Percentiles rank a stretch among this genome's conserved stretches.
Conservation (phyloP, 2,797 vertebrate species). For the Enteromius unitaeniatus region DNA sequence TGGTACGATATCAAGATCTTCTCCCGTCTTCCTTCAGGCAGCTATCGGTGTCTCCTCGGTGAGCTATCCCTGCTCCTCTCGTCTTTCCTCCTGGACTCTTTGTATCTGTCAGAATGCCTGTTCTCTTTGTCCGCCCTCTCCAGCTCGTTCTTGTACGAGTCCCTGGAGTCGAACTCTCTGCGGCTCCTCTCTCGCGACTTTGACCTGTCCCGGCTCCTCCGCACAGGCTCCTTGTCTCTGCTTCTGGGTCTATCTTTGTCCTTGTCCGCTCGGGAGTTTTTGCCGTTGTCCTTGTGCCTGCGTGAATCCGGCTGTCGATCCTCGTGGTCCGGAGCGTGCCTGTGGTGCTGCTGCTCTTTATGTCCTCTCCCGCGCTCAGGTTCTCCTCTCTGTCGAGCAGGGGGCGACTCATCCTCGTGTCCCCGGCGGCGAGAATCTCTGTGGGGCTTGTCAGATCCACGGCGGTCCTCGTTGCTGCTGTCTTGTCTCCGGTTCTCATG, state of each 20-base stretch:
- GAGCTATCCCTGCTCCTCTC: conserved; percentile 74
- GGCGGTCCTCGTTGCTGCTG: conserved; percentile 66
- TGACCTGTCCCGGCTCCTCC: conserved; percentile 72
- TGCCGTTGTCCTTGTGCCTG: conserved; percentile 70
- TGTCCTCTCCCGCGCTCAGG: conserved; percentile 53
- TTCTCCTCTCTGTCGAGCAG: conserved; percentile 29
- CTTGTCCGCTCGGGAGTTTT: conserved; percentile 71
- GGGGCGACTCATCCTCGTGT: conserved; percentile 13
- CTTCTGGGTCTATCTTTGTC: conserved; percentile 69
- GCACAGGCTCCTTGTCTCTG: conserved; percentile 71
- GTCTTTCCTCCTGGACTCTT: conserved; percentile 72
- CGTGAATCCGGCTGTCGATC: conserved; percentile 70
- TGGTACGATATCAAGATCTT: background rate
- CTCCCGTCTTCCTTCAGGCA: background rate
- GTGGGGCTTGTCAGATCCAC: conserved; percentile 22
- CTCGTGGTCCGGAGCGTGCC: conserved; percentile 60
- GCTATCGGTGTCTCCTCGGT: conserved; percentile 74
- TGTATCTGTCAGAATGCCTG: conserved; percentile 69
- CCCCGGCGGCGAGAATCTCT: conserved; percentile 28
- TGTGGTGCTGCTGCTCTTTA: conserved; percentile 63
- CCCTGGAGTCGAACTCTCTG: conserved; percentile 65
- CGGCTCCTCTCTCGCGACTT: conserved; percentile 74
- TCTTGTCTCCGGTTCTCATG: conserved; percentile 68
- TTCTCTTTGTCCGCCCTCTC: conserved; percentile 70
- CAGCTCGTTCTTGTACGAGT: conserved; percentile 71